phyloP scores from a whole-genome alignment of 1,140 invertebrate species.

The Nebria ingens region DNA sequence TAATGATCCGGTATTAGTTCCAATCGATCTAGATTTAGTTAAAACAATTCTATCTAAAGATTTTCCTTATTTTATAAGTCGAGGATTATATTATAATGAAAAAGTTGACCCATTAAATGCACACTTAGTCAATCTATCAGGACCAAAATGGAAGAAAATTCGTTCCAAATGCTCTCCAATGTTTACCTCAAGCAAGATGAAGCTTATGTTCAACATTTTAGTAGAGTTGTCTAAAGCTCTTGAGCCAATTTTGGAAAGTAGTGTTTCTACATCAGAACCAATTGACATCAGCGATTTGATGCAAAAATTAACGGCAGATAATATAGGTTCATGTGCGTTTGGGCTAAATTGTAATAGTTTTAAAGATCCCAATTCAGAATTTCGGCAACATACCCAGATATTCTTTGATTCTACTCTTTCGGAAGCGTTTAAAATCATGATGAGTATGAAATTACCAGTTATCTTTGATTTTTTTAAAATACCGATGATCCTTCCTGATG shows the following conservation, averaged over 20 bases:
- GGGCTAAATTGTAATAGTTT: constrained; percentile 36
- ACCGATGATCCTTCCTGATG: background rate
- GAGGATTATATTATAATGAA: constrained; percentile 38
- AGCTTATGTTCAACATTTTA: constrained; percentile 30
- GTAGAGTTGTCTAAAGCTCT: constrained; percentile 17
- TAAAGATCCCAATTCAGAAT: constrained; percentile 33
- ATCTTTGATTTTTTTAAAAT: background rate
- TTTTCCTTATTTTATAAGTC: constrained; percentile 43
- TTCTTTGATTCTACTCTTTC: constrained; percentile 5
- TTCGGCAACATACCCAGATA: constrained; percentile 20
- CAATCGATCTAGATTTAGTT: constrained; percentile 40
- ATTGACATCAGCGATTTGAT: constrained; percentile 31
- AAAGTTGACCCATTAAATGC: constrained; percentile 39
- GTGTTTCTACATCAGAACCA: constrained; percentile 27
- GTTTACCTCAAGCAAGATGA: constrained; percentile 38
- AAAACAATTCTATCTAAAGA: constrained; percentile 42
- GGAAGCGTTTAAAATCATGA: background rate
- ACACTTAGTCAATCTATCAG: constrained; percentile 29
- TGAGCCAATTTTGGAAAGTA: background rate
- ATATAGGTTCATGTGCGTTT: constrained; percentile 38
- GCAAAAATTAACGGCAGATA: constrained; percentile 40
- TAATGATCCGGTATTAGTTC: constrained; percentile 32
- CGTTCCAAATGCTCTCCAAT: constrained; percentile 36
- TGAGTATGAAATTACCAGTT: background rate
- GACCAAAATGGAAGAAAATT: constrained; percentile 34